These are phyloP conservation scores for Calliphora vicina DNA, from an alignment of 1,140 invertebrate genomes.

Conservation along the genomic window DNA sequence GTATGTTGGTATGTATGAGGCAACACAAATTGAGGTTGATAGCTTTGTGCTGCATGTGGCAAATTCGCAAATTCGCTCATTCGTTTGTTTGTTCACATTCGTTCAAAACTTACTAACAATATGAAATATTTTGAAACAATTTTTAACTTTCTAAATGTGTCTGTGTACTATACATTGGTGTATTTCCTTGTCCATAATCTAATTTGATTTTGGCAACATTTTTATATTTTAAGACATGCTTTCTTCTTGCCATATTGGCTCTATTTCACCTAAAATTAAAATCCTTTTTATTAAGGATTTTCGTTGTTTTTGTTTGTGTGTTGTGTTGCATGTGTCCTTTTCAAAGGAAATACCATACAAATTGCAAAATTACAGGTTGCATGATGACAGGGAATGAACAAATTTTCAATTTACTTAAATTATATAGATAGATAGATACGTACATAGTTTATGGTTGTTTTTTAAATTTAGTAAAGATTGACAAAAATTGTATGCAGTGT, in stretches of 20 bases:
- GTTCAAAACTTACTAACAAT: not conserved
- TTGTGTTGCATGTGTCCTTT: too few species aligned
- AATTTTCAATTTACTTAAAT: not conserved
- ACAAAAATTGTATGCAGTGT: too few species aligned
- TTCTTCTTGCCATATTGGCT: not conserved
- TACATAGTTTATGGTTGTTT: too few species aligned
- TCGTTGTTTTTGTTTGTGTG: not conserved
- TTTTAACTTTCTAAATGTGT: not conserved
- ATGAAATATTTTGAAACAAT: not conserved
- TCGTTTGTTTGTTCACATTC: not conserved
- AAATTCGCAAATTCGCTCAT: not conserved
- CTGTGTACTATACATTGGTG: not conserved
- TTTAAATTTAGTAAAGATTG: too few species aligned
- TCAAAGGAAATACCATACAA: not conserved
- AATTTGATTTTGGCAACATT: slow-evolving; percentile 11
- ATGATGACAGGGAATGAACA: not conserved
- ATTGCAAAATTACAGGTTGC: not conserved
- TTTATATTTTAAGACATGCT: not conserved
- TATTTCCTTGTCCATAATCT: not conserved
- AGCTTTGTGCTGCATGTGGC: not conserved
- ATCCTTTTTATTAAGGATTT: not conserved
- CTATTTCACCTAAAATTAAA: not conserved
- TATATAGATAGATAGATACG: not conserved
- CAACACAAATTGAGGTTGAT: slow-evolving; percentile 8
- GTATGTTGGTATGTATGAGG: not conserved